Base-by-base conservation (phyloP, 37 sponge, comb jelly and placozoan species). In the Halisarca cf. caerulea region DNA sequence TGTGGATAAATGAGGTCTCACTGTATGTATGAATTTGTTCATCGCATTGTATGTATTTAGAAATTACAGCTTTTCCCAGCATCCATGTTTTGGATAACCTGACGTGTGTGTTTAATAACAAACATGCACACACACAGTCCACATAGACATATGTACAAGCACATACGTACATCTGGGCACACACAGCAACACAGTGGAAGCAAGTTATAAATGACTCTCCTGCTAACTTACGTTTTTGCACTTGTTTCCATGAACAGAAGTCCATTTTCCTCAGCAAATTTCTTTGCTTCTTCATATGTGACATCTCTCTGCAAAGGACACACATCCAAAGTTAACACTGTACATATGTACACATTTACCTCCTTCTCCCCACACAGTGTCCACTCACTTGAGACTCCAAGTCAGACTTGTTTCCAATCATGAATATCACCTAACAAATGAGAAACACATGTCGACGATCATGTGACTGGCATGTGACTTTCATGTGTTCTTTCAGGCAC, bases 191-290 rank as follows among this genome's bases (percentile, higher is more conserved):
- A 68, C 0, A 18, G 15, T 27, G 33, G 35, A 28, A 30, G 2
- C 4, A 15, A 61, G 14, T 27, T 25, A 28, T 5, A 71, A 23
- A 32, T 51, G 57, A 55, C 17, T 62, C 30, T 62, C 64, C 6
- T 47, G 9, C 25, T 21, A 23, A 87, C 93, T 95, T 79, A 96
- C 96, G 96, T 96, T 84, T 97, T 97, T 59, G 97, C 97, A 88
- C 97, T 97, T 17, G 97, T 93, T 77, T 97, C 97, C 87, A 97
- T 87, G 73, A 95, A 97, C 37, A 97, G 82, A 35, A 97, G 83
- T 38, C 99, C 99, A 88, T 99, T 99, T 72, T 99, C 99, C 79
- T 96, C 99, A 34, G 99, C 97, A 90, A 99, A 97, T 41, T 92
- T 91, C 43, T 99, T 96, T 25, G 99, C 99, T 72, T 99, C 99